phyloP scores from a whole-genome alignment of 2,888 invertebrate genomes.

The Drosophila suboccidentalis region DNA sequence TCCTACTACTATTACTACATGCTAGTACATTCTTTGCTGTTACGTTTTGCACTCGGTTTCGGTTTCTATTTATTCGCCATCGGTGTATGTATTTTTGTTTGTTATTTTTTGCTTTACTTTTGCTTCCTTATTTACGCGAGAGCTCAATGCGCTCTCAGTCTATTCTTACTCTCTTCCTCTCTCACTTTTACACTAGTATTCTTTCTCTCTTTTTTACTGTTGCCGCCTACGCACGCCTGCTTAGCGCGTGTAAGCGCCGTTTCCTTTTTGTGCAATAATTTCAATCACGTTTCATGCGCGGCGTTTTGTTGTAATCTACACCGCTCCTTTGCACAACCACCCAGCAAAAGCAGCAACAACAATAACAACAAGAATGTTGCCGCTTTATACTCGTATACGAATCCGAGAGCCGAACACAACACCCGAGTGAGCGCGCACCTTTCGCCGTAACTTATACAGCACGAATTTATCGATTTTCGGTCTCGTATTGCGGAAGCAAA shows the following conservation, averaged over 20 bases:
- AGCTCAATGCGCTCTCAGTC: slow-evolving; percentile 43
- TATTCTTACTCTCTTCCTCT: slow-evolving; percentile 26
- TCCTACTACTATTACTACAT: slow-evolving; percentile 77
- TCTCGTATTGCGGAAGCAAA: slow-evolving; percentile 76
- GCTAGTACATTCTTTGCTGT: slow-evolving; percentile 71
- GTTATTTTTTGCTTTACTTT: slow-evolving; percentile 69
- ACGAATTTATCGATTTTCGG: slow-evolving; percentile 84
- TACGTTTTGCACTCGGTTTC: slow-evolving; percentile 72
- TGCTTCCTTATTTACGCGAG: slow-evolving; percentile 68
- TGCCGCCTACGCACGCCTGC: slow-evolving; percentile 68
- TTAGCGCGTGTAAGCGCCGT: slow-evolving; percentile 74
- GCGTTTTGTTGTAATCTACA: slow-evolving; percentile 55
- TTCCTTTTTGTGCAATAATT: slow-evolving; percentile 79
- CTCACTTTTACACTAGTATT: slow-evolving; percentile 3
- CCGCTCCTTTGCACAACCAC: slow-evolving; percentile 39
- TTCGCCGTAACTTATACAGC: slow-evolving; percentile 84
- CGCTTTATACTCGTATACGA: slow-evolving; percentile 34
- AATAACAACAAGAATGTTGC: slow-evolving; percentile 37
- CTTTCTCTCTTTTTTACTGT: slow-evolving; percentile 37
- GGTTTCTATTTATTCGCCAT: slow-evolving; percentile 77
- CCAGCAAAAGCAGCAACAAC: slow-evolving; percentile 26
- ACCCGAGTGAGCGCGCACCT: slow-evolving; percentile 79
- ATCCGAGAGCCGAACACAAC: slow-evolving; percentile 41
- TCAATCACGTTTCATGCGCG: slow-evolving; percentile 77
- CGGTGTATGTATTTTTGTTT: slow-evolving; percentile 74